These are phyloP conservation scores for Pocillopora grandis DNA, from an alignment of 92 coral and sea anemone genomes.

Conservation along the genomic window DNA sequence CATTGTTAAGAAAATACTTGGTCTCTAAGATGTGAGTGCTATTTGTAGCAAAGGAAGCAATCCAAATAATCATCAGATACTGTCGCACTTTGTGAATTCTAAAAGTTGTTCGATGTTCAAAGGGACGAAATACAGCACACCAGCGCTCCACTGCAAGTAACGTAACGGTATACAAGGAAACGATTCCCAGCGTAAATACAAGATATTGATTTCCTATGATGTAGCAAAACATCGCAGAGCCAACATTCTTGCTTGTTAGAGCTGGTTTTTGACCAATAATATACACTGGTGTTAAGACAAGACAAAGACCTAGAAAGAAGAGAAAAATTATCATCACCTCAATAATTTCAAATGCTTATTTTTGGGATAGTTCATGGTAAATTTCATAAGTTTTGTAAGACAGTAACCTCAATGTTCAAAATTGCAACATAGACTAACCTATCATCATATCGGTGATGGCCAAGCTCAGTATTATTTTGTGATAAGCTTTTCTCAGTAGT, in stretches of 20 bases:
- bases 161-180: constrained; percentile 76
- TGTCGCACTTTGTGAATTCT: constrained; percentile 53
- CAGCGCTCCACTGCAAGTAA: constrained; percentile 83
- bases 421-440: constrained; percentile 37
- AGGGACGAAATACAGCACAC: constrained; percentile 77
- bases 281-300: constrained; percentile 53
- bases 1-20: constrained; percentile 23
- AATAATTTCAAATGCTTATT: too few species aligned
- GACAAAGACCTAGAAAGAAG: constrained; percentile 40
- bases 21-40: constrained; percentile 57
- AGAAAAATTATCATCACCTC: not conserved
- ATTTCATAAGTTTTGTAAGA: too few species aligned
- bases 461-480: constrained; percentile 56
- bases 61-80: constrained; percentile 58
- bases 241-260: constrained; percentile 24
- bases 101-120: constrained; percentile 59
- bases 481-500: constrained; percentile 60
- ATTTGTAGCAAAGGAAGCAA: constrained; percentile 58
- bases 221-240: constrained; percentile 57
- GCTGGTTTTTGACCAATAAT: constrained; percentile 44
- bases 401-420: too few species aligned
- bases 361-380: too few species aligned
- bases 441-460: constrained; percentile 80
- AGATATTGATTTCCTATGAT: constrained; percentile 62
- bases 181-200: constrained; percentile 72